Percentiles rank a stretch among this genome's conserved stretches.
Evolutionary conservation across 2,888 invertebrate genomes (phyloP).

Genomic region (Phlogophora meticulosa): DNA sequence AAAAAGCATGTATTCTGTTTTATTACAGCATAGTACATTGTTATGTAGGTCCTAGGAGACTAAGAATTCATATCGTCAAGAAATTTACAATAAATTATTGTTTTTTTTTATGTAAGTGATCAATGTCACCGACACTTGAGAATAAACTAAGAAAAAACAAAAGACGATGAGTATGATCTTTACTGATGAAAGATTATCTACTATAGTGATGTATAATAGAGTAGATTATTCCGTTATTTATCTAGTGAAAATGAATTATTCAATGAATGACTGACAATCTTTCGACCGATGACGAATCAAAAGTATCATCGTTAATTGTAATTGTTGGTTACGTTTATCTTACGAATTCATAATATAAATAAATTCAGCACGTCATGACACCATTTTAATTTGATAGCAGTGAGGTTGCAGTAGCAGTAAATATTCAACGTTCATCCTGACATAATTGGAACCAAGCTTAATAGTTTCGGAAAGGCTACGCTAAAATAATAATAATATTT

Average conservation of each 20-base stretch:
- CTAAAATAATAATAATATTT: slow-evolving; percentile 56
- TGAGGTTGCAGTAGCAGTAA: not conserved
- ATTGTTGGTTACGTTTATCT: no score
- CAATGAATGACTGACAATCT: not conserved
- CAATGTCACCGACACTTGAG: no score
- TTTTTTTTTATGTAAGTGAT: no score
- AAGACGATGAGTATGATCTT: no score
- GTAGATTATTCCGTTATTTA: not conserved
- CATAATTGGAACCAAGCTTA: not conserved
- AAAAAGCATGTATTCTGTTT: not conserved
- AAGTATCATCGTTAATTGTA: not conserved
- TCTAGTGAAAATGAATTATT: not conserved
- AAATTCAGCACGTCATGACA: not conserved
- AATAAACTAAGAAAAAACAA: no score
- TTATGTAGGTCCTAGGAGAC: no score
- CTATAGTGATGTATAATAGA: not conserved
- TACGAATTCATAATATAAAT: no score
- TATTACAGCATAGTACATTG: no score
- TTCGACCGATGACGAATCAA: not conserved
- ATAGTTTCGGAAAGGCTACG: no score
- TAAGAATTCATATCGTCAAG: no score
- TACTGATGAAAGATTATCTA: slow-evolving; percentile 10
- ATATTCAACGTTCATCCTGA: not conserved
- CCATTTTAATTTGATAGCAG: not conserved
- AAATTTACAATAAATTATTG: no score